Base-by-base conservation (phyloP, 92 coral and sea anemone species). In the Epizoanthus ramosus region DNA sequence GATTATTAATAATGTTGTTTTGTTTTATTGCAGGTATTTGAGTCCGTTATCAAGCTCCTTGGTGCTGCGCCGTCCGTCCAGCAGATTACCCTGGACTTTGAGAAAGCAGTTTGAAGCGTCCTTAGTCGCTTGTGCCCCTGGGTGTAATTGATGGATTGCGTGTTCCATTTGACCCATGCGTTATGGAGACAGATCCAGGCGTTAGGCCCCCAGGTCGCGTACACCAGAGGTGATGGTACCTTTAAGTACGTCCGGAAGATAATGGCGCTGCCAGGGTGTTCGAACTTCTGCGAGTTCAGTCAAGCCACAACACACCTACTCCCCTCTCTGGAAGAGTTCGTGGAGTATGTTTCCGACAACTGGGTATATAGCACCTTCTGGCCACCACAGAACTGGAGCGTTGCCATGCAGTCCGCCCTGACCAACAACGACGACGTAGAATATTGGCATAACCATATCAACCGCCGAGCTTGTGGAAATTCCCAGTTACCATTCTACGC, bases 371-470 rank as follows among this genome's bases (percentile, higher is more conserved):
- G 68, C 21, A 33, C 66, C 24, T 13, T 75, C 57, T 56, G 68
- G 81, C 10, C 68, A 6, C 68, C 81, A 23, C 43, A 10, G 23
- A 57, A 41, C 69, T 75, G 81, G 79, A 73, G 79, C 45, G 33
- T 52, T 0, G 47, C 0, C 15, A 73, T 50, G 64, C 12, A 75
- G 45, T 33, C 81, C 22, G 67, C 57, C 4, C 64, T 50, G 3
- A 75, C 81, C 5, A n/a, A n/a, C n/a, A 75, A 75, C 54, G 56
- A 75, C 17, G 67, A 53, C 19, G 24, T 75, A 3, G 50, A 54
- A 45, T 67, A 67, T 7, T 75, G 81, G 68, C 81, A 75, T 35
- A 71, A 71, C 75, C 10, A 31, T 2, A 67, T 73, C 33, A 75
- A 75, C 63, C 41, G 50, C 19, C 33, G 56, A 23, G 81, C 81